Conservation (phyloP, 2,113 vertebrate species). For the Podiceps cristatus region DNA sequence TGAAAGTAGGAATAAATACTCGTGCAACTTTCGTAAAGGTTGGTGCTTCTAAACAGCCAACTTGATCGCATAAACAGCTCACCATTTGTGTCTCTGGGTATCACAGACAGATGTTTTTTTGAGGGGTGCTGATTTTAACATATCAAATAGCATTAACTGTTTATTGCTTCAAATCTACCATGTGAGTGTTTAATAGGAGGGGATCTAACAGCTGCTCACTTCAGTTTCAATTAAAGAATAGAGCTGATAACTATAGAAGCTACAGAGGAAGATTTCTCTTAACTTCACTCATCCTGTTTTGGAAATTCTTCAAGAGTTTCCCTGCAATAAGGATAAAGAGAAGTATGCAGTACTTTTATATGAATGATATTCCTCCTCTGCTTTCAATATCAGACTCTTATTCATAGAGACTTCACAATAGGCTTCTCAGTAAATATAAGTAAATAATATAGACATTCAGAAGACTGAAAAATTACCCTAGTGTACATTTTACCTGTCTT, state of each 20-base stretch:
- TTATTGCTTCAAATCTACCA: slow-evolving; percentile 37
- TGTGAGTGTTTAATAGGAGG: slow-evolving; percentile 12
- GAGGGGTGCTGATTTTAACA: background rate
- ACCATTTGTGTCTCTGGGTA: background rate
- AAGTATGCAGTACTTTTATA: background rate
- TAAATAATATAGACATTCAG: background rate
- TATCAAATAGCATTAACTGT: slow-evolving; percentile 52
- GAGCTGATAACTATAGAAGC: background rate
- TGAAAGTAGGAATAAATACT: background rate
- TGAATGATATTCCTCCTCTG: background rate
- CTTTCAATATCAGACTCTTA: background rate
- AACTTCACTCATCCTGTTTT: slow-evolving; percentile 63
- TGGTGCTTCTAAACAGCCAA: background rate
- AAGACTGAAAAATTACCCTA: background rate
- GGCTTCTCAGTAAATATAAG: background rate
- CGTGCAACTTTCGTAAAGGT: slow-evolving; percentile 26
- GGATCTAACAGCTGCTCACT: slow-evolving; percentile 58
- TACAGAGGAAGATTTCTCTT: slow-evolving; percentile 46
- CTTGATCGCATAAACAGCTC: background rate
- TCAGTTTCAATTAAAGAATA: slow-evolving; percentile 53
- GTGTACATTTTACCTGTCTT: background rate
- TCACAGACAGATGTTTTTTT: slow-evolving; percentile 53
- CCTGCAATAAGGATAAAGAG: background rate
- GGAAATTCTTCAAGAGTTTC: slow-evolving; percentile 65
- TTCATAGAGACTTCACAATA: background rate